Percentiles rank a stretch among this genome's conserved stretches.
phyloP scores from a whole-genome alignment of 2,113 vertebrate species.

The Onychorhynchus coronatus region DNA sequence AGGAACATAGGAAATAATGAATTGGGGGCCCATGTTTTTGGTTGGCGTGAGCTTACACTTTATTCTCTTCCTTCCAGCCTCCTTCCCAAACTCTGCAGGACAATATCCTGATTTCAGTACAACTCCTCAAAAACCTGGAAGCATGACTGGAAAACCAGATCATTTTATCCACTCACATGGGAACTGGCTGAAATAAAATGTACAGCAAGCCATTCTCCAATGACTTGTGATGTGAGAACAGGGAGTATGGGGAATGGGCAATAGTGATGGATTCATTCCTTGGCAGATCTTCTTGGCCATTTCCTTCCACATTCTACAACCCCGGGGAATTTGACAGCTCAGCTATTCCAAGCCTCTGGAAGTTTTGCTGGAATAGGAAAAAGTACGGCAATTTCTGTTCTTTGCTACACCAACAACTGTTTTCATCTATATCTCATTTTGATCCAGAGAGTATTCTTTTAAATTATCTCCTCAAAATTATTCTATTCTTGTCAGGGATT shows the following conservation, averaged over 20 bases:
- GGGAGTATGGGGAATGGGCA: conserved; percentile 62
- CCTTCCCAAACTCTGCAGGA: conserved; percentile 61
- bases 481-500: neutral
- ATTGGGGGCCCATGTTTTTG: conserved; percentile 2
- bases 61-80: conserved; percentile 51
- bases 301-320: conserved; percentile 59
- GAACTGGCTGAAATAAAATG: conserved; percentile 66
- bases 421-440: conserved; percentile 19
- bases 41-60: conserved; percentile 11
- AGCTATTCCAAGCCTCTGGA: conserved; percentile 61
- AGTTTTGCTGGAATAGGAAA: conserved; percentile 53
- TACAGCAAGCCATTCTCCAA: conserved; percentile 64
- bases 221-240: conserved; percentile 68
- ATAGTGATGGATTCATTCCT: conserved; percentile 60
- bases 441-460: neutral
- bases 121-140: conserved; percentile 66
- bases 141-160: conserved; percentile 59
- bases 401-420: conserved; percentile 19
- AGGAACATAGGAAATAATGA: conserved; percentile 49
- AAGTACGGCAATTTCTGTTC: conserved; percentile 23
- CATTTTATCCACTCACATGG: conserved; percentile 62
- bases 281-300: conserved; percentile 63
- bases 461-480: neutral
- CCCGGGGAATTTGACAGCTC: conserved; percentile 51
- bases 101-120: conserved; percentile 56